These are phyloP conservation scores for Pteronotus mesoamericanus DNA, from an alignment of 2,797 vertebrate species.

Conservation along the genomic window DNA sequence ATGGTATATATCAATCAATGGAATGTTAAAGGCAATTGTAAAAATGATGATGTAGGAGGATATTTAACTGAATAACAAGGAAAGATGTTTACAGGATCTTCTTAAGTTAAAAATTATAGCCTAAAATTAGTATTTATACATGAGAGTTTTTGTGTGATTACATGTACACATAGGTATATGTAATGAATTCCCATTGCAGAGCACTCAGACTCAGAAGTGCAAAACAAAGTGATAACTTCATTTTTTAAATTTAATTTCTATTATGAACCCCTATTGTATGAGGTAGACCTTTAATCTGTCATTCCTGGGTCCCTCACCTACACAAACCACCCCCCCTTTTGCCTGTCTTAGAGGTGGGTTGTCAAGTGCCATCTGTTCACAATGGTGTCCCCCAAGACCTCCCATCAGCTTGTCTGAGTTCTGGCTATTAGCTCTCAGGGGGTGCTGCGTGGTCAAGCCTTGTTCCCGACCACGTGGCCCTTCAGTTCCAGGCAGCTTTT, in stretches of 20 bases:
- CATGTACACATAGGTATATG: no score
- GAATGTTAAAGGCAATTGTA: background rate
- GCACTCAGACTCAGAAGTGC: background rate
- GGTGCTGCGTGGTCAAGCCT: background rate
- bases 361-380: background rate
- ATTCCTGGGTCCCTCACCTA: background rate
- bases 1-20: background rate
- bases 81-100: background rate
- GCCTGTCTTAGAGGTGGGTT: background rate
- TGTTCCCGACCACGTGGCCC: background rate
- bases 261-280: background rate
- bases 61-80: constrained; percentile 3
- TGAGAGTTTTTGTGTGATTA: background rate
- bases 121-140: background rate
- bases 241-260: constrained; percentile 13
- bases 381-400: background rate
- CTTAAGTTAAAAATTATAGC: background rate
- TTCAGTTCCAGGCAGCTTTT: background rate
- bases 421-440: no score
- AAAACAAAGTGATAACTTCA: background rate
- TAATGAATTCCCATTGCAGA: background rate
- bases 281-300: background rate
- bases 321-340: constrained; percentile 19
- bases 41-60: background rate
- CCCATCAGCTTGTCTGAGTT: background rate